Conservation (phyloP, 2,797 vertebrate species). For the Notolabrus celidotus region DNA sequence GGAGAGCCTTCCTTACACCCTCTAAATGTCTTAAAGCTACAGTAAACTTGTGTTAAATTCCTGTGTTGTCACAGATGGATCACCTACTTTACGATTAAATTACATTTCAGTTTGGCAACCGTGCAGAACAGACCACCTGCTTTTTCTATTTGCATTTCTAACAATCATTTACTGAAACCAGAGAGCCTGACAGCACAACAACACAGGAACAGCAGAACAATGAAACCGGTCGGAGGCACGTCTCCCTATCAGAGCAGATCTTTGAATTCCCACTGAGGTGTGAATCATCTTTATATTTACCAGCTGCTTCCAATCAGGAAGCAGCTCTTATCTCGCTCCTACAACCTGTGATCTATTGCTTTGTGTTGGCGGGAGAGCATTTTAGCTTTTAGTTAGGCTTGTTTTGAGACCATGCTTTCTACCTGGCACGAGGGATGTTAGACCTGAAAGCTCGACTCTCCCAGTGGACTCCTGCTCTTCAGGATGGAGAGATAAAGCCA, state of each 20-base stretch:
- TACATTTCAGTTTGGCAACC: slow-evolving; percentile 16
- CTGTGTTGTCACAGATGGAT: slow-evolving; percentile 24
- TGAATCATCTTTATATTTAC: slow-evolving; percentile 60
- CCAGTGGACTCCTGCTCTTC: slow-evolving; percentile 34
- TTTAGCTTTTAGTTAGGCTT: slow-evolving; percentile 32
- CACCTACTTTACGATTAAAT: slow-evolving; percentile 23
- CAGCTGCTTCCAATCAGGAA: slow-evolving; percentile 65
- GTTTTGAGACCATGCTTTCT: slow-evolving; percentile 24
- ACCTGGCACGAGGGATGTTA: slow-evolving; percentile 32
- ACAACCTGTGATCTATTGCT: slow-evolving; percentile 48
- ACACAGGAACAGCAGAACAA: slow-evolving; percentile 70
- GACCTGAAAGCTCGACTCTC: slow-evolving; percentile 38
- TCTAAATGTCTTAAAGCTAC: background rate
- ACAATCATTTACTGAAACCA: slow-evolving; percentile 44
- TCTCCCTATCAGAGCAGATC: slow-evolving; percentile 56
- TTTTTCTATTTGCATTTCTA: slow-evolving; percentile 21
- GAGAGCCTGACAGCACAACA: slow-evolving; percentile 46
- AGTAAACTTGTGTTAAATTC: background rate
- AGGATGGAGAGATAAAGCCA: slow-evolving; percentile 34
- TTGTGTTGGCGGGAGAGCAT: slow-evolving; percentile 42
- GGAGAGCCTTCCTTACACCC: background rate
- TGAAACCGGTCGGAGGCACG: slow-evolving; percentile 38
- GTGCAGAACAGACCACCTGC: slow-evolving; percentile 32
- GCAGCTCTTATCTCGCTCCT: slow-evolving; percentile 43
- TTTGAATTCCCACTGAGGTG: slow-evolving; percentile 44